Evolutionary conservation across 2,888 invertebrate species (phyloP).

Genomic region (Cynaeus angustus): DNA sequence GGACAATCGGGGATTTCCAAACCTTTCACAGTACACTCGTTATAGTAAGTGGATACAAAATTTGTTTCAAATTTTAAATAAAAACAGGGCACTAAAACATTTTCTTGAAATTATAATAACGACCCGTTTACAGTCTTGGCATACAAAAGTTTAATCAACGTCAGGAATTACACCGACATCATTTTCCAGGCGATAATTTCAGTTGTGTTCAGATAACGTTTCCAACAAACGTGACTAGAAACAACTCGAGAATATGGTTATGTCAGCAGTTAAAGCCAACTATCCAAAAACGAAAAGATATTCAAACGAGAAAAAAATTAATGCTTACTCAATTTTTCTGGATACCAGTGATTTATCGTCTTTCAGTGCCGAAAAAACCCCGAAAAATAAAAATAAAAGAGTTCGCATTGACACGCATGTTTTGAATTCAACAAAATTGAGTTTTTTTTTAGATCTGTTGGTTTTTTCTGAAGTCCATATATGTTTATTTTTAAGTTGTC

Average conservation of each 20-base stretch:
- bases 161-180: neutral
- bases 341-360: too few relatives aligned
- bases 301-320: neutral
- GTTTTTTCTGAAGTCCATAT: too few relatives aligned
- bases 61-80: too few relatives aligned
- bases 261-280: neutral
- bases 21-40: too few relatives aligned
- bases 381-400: too few relatives aligned
- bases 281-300: neutral
- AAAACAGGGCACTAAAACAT: neutral
- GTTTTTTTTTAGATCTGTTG: too few relatives aligned
- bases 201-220: conserved; percentile 8
- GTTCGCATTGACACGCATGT: too few relatives aligned
- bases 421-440: too few relatives aligned
- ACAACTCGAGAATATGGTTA: conserved; percentile 6
- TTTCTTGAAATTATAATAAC: neutral
- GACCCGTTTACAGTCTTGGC: neutral
- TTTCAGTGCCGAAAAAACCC: too few relatives aligned
- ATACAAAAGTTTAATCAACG: neutral
- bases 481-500: neutral
- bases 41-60: too few relatives aligned
- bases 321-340: too few relatives aligned
- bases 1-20: too few relatives aligned
- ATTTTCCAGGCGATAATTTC: conserved; percentile 11
- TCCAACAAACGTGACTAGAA: conserved; percentile 11